Conservation (phyloP, 2,888 invertebrate genomes). For the Pantelozetes paolii region DNA sequence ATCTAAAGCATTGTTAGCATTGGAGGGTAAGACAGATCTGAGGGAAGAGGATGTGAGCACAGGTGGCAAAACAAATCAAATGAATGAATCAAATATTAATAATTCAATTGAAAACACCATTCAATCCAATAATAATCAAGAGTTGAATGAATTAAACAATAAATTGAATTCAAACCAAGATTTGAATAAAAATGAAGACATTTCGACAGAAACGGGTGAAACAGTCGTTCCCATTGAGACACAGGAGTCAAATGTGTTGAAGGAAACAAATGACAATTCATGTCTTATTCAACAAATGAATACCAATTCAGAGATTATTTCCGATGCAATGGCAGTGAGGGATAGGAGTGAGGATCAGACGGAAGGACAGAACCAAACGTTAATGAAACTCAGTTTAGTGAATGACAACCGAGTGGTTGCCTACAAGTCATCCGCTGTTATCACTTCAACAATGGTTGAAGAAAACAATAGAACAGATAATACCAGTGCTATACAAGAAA, state of each 20-base stretch:
- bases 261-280: background rate
- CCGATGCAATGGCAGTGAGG: background rate
- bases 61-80: background rate
- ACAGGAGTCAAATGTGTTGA: too few relatives aligned
- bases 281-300: background rate
- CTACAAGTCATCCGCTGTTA: background rate
- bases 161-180: too few relatives aligned
- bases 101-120: background rate
- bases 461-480: background rate
- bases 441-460: background rate
- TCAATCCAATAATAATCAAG: too few relatives aligned
- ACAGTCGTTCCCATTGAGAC: too few relatives aligned
- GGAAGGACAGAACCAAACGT: background rate
- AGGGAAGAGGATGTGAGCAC: background rate
- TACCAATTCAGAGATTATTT: background rate
- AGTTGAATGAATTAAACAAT: too few relatives aligned
- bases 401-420: background rate
- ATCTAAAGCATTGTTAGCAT: background rate
- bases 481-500: conserved; percentile 5
- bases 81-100: background rate
- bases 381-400: background rate
- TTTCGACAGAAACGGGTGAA: too few relatives aligned
- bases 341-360: background rate
- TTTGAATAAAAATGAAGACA: too few relatives aligned
- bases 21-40: background rate